A percentile compares a stretch with the other conserved stretches of the same genome.
phyloP scores from a whole-genome alignment of 2,888 invertebrate species.

The Ornithoptera alexandrae region DNA sequence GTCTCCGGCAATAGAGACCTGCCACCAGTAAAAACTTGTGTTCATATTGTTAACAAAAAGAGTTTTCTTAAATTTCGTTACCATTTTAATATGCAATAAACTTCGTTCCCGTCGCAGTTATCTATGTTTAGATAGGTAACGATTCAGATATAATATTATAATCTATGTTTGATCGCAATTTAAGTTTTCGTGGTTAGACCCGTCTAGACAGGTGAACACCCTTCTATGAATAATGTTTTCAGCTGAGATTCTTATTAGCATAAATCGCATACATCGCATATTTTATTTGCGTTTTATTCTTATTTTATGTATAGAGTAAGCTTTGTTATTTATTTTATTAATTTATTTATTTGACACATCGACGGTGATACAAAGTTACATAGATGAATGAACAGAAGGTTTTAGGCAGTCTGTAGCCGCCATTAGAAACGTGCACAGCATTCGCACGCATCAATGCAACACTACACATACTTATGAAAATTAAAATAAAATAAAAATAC shows the following conservation, averaged over 20 bases:
- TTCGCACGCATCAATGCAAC: no score
- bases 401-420: no score
- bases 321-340: neutral
- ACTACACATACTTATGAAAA: no score
- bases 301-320: neutral
- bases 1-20: no score
- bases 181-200: slow-evolving; percentile 19
- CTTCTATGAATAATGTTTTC: slow-evolving; percentile 25
- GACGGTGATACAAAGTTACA: no score
- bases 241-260: slow-evolving; percentile 5
- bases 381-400: no score
- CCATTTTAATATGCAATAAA: neutral
- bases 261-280: slow-evolving; percentile 7
- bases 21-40: no score
- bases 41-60: no score
- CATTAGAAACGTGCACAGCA: no score
- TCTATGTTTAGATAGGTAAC: neutral
- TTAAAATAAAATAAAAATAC: no score
- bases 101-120: neutral
- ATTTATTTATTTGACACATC: no score
- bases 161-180: neutral
- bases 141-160: neutral
- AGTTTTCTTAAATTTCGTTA: neutral
- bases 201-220: slow-evolving; percentile 29
- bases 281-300: neutral